phyloP scores from a whole-genome alignment of 1,140 invertebrate genomes.

The Drosophila parvula region DNA sequence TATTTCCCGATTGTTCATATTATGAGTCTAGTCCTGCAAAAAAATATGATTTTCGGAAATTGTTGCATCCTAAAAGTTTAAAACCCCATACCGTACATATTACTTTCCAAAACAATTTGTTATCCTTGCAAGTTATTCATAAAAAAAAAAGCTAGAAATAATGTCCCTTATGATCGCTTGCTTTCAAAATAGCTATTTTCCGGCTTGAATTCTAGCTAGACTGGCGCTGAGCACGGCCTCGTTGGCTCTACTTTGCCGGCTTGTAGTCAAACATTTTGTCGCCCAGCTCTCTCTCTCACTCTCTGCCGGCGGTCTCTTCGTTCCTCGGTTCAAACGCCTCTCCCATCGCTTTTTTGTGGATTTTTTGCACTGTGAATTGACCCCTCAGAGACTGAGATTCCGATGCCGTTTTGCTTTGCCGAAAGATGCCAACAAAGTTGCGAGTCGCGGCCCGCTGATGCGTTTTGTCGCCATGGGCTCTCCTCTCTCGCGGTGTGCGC shows the following conservation, averaged over 20 bases:
- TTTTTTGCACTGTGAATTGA: slow-evolving; percentile 59
- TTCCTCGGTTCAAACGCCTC: slow-evolving; percentile 28
- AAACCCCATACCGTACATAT: too few species aligned
- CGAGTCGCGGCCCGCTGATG: slow-evolving; percentile 34
- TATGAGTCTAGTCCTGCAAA: background rate
- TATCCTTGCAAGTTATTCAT: too few species aligned
- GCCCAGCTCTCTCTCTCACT: slow-evolving; percentile 27
- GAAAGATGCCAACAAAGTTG: slow-evolving; percentile 50
- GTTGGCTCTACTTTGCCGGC: slow-evolving; percentile 35
- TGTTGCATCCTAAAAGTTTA: background rate
- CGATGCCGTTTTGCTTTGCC: slow-evolving; percentile 23
- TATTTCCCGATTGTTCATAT: background rate
- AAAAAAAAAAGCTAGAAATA: background rate
- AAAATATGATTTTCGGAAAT: background rate
- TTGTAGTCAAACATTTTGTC: slow-evolving; percentile 79
- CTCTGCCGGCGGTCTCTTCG: background rate
- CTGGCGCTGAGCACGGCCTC: background rate
- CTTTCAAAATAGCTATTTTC: slow-evolving; percentile 1
- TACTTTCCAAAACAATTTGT: too few species aligned
- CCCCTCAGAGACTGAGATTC: slow-evolving; percentile 61
- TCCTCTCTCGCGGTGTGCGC: slow-evolving; percentile 3
- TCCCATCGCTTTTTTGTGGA: slow-evolving; percentile 49
- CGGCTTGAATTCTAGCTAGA: background rate
- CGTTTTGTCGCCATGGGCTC: slow-evolving; percentile 68
- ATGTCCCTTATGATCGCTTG: background rate